Evolutionary conservation across 1,140 invertebrate species (phyloP).

Genomic region (Drosophila nebulosa): DNA sequence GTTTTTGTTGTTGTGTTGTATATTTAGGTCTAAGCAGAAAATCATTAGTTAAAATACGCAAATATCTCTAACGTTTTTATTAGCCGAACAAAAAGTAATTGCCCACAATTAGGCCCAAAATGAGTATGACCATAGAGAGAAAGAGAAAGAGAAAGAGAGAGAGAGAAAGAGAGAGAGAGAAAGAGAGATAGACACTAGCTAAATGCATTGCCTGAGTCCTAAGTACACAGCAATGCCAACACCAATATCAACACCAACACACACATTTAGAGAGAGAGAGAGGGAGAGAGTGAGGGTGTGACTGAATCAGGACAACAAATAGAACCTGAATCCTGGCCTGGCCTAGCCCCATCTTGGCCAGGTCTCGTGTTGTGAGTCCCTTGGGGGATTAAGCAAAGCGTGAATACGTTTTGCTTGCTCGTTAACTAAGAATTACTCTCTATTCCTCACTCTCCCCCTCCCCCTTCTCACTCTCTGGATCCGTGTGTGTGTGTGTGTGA

Average conservation of each 20-base stretch:
- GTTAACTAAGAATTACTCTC: slow-evolving; percentile 73
- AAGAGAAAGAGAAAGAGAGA: no score
- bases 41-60: slow-evolving; percentile 78
- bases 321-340: background rate
- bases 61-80: slow-evolving; percentile 78
- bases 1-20: slow-evolving; percentile 48
- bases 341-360: background rate
- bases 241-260: background rate
- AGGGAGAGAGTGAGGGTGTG: no score
- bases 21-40: slow-evolving; percentile 67
- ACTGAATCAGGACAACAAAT: slow-evolving; percentile 20
- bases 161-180: no score
- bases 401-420: slow-evolving; percentile 71
- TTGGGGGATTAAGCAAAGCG: slow-evolving; percentile 65
- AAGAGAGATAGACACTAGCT: slow-evolving; percentile 14
- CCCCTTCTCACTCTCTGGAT: no score
- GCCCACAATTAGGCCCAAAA: slow-evolving; percentile 72
- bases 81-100: slow-evolving; percentile 70
- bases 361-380: slow-evolving; percentile 22
- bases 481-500: slow-evolving; percentile 14
- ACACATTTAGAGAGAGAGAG: background rate
- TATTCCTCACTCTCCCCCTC: slow-evolving; percentile 1
- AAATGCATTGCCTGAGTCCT: slow-evolving; percentile 46
- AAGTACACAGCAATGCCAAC: slow-evolving; percentile 30
- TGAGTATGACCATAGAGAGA: slow-evolving; percentile 52